phyloP scores from a whole-genome alignment of 2,113 vertebrate species.

The Gambusia holbrooki region DNA sequence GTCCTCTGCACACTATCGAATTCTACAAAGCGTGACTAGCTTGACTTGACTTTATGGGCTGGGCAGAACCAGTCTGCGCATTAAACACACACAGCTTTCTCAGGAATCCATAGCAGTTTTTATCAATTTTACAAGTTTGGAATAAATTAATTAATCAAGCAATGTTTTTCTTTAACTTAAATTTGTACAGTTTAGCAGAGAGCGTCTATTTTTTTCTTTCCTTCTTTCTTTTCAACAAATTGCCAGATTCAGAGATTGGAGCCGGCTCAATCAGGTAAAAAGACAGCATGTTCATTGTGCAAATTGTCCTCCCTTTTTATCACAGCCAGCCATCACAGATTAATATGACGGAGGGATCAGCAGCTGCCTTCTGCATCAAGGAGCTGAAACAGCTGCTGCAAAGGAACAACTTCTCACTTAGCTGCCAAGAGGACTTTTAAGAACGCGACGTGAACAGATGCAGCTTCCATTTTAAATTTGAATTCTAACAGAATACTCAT shows the following conservation, averaged over 20 bases:
- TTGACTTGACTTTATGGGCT: constrained; percentile 24
- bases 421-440: background rate
- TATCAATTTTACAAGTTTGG: background rate
- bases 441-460: background rate
- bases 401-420: background rate
- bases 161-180: background rate
- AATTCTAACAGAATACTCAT: background rate
- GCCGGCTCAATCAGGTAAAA: background rate
- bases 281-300: background rate
- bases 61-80: background rate
- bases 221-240: background rate
- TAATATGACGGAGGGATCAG: background rate
- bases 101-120: background rate
- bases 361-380: too few species aligned
- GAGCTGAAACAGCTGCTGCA: too few species aligned
- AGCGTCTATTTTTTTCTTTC: background rate
- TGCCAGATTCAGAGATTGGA: too few species aligned
- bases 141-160: background rate
- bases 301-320: too few species aligned
- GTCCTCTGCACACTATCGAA: background rate
- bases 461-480: background rate
- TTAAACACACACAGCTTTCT: background rate
- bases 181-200: background rate
- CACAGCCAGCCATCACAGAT: too few species aligned
- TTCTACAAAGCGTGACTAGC: background rate